Conservation (phyloP, 2,797 vertebrate genomes). For the Tenualosa thibaudeaui region DNA sequence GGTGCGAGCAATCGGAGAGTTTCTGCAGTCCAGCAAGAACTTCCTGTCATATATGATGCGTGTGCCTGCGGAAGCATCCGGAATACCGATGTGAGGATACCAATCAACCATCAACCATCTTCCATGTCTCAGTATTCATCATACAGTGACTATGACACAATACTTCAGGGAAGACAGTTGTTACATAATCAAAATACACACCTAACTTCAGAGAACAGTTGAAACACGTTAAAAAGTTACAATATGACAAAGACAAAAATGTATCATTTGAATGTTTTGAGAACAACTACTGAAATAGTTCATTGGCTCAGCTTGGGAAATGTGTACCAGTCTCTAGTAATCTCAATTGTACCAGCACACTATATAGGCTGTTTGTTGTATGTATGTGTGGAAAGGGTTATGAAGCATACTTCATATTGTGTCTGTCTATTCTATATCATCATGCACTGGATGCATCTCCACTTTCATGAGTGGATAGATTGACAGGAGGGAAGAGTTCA, state of each 20-base stretch:
- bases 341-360: background rate
- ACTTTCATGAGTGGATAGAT: background rate
- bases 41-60: conserved; percentile 91
- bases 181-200: background rate
- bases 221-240: background rate
- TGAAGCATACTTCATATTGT: background rate
- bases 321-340: background rate
- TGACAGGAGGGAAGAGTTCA: background rate
- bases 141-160: background rate
- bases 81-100: background rate
- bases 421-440: background rate
- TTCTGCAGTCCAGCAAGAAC: conserved; percentile 91
- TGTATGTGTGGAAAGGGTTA: background rate
- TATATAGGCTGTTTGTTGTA: background rate
- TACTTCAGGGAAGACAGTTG: background rate
- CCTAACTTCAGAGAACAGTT: background rate
- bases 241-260: no score
- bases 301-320: background rate
- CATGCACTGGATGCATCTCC: background rate
- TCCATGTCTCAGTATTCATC: background rate
- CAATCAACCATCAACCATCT: background rate
- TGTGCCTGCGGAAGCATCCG: conserved; percentile 75
- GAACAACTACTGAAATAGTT: no score
- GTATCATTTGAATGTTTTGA: no score
- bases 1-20: conserved; percentile 83